These are phyloP conservation scores for Sclerurus mexicanus DNA, from an alignment of 2,113 vertebrate genomes.

Conservation along the genomic window DNA sequence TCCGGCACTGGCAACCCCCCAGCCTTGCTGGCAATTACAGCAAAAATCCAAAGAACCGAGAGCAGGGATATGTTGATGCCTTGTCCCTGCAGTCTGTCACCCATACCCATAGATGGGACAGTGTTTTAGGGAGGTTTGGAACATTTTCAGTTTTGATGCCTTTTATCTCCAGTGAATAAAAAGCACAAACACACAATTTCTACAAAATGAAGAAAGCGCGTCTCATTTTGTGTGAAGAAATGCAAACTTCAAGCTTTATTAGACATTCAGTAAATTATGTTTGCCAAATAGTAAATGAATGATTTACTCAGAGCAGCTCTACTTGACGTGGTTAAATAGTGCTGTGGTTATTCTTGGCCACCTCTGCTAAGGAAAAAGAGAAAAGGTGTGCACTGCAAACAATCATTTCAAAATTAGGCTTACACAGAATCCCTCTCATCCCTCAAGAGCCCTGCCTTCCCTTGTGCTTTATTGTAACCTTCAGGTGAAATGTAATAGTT, in stretches of 20 bases:
- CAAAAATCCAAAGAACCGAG: background rate
- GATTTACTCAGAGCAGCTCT: background rate
- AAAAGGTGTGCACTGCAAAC: background rate
- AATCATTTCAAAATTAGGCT: background rate
- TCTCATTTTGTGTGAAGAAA: background rate
- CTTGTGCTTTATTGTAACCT: background rate
- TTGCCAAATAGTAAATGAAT: slow-evolving; percentile 16
- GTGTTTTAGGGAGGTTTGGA: background rate
- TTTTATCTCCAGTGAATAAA: background rate
- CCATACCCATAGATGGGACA: background rate
- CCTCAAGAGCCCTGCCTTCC: background rate
- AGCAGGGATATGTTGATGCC: background rate
- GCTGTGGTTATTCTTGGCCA: background rate
- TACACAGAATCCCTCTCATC: background rate
- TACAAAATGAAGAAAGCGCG: background rate
- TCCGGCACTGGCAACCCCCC: background rate
- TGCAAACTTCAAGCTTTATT: background rate
- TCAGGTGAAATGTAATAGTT: background rate
- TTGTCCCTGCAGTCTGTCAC: background rate
- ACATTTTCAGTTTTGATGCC: background rate
- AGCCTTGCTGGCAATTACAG: background rate
- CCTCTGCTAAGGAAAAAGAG: background rate
- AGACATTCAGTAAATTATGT: background rate
- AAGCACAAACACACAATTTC: background rate
- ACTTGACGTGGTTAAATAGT: background rate